phyloP scores from a whole-genome alignment of 2,797 vertebrate species.

The Melanitta fusca region DNA sequence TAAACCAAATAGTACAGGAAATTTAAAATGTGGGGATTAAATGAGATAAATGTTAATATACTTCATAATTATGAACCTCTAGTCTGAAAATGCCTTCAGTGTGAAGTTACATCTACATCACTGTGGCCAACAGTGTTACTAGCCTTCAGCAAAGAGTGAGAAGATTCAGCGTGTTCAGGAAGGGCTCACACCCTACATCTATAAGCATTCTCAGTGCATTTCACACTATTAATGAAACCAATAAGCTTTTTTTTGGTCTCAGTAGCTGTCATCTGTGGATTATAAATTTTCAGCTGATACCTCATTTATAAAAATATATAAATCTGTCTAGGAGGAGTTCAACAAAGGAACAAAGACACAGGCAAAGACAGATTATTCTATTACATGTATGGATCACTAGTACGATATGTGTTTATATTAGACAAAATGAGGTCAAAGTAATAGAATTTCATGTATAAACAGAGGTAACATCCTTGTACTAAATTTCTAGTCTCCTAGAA shows the following conservation, averaged over 20 bases:
- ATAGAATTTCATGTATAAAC: neutral
- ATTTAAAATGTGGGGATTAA: neutral
- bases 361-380: neutral
- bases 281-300: neutral
- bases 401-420: neutral
- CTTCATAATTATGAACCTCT: neutral
- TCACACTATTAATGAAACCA: neutral
- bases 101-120: neutral
- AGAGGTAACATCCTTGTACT: neutral
- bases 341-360: neutral
- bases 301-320: neutral
- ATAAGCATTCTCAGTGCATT: neutral
- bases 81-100: neutral
- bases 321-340: neutral
- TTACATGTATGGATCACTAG: neutral
- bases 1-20: neutral
- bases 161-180: neutral
- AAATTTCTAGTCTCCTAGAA: neutral
- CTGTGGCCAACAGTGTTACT: neutral
- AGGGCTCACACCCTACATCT: neutral
- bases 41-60: neutral
- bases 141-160: neutral
- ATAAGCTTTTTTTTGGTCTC: neutral
- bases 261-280: neutral
- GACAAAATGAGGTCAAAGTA: neutral